Conservation (phyloP, 1,140 invertebrate species). For the Rhysida immarginata region DNA sequence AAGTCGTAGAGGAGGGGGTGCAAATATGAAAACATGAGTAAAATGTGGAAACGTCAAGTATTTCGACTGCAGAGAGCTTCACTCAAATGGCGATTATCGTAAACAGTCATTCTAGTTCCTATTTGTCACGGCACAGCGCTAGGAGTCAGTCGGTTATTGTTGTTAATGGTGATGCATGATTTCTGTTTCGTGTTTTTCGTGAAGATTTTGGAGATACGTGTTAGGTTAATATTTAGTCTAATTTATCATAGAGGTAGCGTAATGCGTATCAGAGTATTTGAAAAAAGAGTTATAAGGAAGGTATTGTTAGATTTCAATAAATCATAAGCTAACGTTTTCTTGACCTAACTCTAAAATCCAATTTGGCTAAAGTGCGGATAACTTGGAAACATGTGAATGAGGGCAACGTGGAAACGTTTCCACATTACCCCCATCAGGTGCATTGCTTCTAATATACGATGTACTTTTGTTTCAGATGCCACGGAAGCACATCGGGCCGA, state of each 20-base stretch:
- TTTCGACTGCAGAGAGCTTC: neutral
- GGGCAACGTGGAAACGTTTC: neutral
- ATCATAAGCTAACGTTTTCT: neutral
- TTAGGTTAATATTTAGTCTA: neutral
- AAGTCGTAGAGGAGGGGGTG: neutral
- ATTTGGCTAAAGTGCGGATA: neutral
- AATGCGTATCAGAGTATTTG: neutral
- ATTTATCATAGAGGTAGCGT: neutral
- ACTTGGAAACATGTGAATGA: neutral
- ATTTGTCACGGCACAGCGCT: neutral
- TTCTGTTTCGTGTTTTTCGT: neutral
- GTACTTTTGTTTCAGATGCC: neutral
- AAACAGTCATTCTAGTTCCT: neutral
- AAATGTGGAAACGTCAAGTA: neutral
- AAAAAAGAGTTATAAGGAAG: neutral
- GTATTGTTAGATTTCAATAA: neutral
- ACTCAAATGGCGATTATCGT: neutral
- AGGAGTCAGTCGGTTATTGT: neutral
- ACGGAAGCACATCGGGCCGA: neutral
- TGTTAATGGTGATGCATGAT: neutral
- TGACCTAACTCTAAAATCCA: neutral
- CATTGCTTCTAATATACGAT: neutral
- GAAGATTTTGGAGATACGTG: neutral
- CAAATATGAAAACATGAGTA: neutral
- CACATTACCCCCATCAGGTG: neutral